Evolutionary conservation across 2,113 vertebrate species (phyloP).

Genomic region (Pteruthius melanotis): DNA sequence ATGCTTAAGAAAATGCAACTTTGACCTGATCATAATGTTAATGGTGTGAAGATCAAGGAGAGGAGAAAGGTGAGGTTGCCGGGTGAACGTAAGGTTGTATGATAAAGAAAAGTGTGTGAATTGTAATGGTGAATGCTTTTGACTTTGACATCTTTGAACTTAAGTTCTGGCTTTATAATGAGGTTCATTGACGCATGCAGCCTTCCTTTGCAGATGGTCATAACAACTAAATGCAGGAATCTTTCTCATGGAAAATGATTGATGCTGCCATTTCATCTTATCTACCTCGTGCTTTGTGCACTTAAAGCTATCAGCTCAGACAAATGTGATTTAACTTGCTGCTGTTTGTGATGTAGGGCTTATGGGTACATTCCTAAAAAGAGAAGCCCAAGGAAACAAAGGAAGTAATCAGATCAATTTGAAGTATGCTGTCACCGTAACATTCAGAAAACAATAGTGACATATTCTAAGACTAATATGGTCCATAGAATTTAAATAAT

Average conservation of each 20-base stretch:
- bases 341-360: background rate
- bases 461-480: background rate
- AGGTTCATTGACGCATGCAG: background rate
- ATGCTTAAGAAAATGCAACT: conserved; percentile 1
- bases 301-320: background rate
- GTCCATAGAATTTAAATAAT: background rate
- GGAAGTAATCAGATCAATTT: background rate
- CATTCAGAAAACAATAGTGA: background rate
- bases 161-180: background rate
- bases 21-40: conserved; percentile 8
- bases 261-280: conserved; percentile 11
- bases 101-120: background rate
- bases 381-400: conserved; percentile 5
- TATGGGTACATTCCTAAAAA: background rate
- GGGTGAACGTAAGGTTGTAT: background rate
- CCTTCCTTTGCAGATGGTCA: background rate
- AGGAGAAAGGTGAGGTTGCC: conserved; percentile 35
- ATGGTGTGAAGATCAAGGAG: conserved; percentile 20
- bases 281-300: conserved; percentile 19
- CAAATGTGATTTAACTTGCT: background rate
- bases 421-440: background rate
- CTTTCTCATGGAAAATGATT: background rate
- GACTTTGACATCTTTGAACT: background rate
- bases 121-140: background rate
- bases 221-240: background rate